Conservation (phyloP, 1,140 invertebrate genomes). For the Trichoplusia ni region DNA sequence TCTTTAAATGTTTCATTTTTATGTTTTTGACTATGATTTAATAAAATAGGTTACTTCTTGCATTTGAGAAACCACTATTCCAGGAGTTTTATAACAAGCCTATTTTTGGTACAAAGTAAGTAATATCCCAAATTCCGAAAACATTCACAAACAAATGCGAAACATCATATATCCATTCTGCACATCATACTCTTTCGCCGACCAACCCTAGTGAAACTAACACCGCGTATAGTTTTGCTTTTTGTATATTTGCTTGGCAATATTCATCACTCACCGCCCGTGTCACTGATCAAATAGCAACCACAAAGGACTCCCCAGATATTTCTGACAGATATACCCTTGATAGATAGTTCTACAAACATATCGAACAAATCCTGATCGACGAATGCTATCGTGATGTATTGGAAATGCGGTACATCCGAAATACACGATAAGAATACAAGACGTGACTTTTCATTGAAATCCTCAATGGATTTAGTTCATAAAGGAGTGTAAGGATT, state of each 20-base stretch:
- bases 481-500: conserved; percentile 37
- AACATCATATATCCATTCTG: conserved; percentile 31
- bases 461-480: too few species aligned
- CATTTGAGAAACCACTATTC: too few species aligned
- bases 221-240: conserved; percentile 78
- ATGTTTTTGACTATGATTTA: too few species aligned
- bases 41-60: too few species aligned
- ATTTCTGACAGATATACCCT: conserved; percentile 72
- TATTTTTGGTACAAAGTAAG: too few species aligned
- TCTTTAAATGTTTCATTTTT: too few species aligned
- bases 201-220: conserved; percentile 76
- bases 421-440: background rate
- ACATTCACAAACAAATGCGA: conserved; percentile 29
- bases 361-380: conserved; percentile 48
- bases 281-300: conserved; percentile 79
- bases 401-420: background rate
- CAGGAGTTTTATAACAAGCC: too few species aligned
- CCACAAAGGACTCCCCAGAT: conserved; percentile 76
- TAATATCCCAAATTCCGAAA: background rate
- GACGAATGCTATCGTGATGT: conserved; percentile 20
- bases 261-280: conserved; percentile 79
- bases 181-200: conserved; percentile 43
- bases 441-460: conserved; percentile 15
- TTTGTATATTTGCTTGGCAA: conserved; percentile 80
- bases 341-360: conserved; percentile 72